Conservation (phyloP, 2,888 invertebrate genomes). For the Noctua comes region DNA sequence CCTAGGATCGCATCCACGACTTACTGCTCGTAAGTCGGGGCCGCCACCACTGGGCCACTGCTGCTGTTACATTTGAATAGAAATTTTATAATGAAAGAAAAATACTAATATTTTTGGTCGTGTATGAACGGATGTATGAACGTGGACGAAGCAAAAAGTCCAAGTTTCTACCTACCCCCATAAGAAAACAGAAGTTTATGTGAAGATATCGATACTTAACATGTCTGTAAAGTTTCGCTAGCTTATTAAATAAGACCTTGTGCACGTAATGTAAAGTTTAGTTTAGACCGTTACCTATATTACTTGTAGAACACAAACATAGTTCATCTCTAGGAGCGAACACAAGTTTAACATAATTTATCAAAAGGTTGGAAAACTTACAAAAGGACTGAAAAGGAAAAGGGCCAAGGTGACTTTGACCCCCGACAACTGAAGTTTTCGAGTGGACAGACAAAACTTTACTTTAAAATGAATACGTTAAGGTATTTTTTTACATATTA, state of each 20-base stretch:
- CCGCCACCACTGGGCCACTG: too few species aligned
- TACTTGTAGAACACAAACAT: neutral
- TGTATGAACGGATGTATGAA: neutral
- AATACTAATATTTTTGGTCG: neutral
- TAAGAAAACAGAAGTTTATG: neutral
- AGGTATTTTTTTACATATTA: neutral
- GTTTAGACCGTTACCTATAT: neutral
- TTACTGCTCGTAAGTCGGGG: too few species aligned
- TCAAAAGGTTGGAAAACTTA: slow-evolving; percentile 25
- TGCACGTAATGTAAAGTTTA: too few species aligned
- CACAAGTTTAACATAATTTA: slow-evolving; percentile 28
- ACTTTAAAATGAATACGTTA: slow-evolving; percentile 13
- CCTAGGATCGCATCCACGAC: too few species aligned
- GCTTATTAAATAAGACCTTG: neutral
- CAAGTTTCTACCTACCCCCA: neutral
- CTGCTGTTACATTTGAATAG: too few species aligned
- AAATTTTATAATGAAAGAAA: neutral
- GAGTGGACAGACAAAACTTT: slow-evolving; percentile 15
- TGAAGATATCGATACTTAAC: neutral
- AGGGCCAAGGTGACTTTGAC: slow-evolving; percentile 15
- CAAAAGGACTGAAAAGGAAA: slow-evolving; percentile 22
- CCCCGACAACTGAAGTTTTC: slow-evolving; percentile 6
- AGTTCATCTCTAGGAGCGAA: neutral
- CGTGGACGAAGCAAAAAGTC: neutral
- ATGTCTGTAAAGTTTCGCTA: neutral